Evolutionary conservation across 2,113 vertebrate species (phyloP), one percentile per base, ranked within the genome.

Genomic region (Gambusia affinis): DNA sequence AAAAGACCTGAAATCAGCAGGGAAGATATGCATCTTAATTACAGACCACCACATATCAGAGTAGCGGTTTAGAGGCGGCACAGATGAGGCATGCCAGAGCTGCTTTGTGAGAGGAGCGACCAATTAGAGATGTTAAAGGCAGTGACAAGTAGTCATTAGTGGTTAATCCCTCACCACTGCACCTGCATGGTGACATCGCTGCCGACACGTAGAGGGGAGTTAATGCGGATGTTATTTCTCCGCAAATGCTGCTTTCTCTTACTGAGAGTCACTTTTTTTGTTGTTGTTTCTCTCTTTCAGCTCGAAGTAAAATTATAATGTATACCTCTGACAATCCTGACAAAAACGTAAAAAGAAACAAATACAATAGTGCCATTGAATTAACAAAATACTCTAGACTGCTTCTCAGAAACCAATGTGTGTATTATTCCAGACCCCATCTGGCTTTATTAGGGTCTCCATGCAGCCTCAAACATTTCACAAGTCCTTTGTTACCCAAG

Each of bases 101-200:
- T 31, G 80, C 68, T 71, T 64, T 70, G 0, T 75, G 68, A 79
- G 76, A 76, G 73, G 22, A 15, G 8, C 47, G 84, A 51, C 70
- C 79, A 88, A 85, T 90, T 87, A 86, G 62, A 81, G 78, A 68
- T 73, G 60, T 87, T 78, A 74, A 85, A 84, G 61, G 70, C 67
- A 54, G n/a, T 75, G 88, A 81, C 88, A 91, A 86, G 85, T 61
- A 0, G 44, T 81, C 64, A 89, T 90, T 88, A 85, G 78, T 30
- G 72, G 78, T 80, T 82, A 71, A 81, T 74, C 63, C 75, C 63
- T 77, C 54, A 3, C 72, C 67, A 76, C 75, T 85, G 90, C 91
- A 91, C 87, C 90, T 91, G 91, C 35, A 12, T 27, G 44, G 42
- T 88, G 80, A 86, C 85, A 83, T 91, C 85, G 89, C 12, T 31